Conservation (phyloP, 2,888 invertebrate genomes). For the Bombylius major region DNA sequence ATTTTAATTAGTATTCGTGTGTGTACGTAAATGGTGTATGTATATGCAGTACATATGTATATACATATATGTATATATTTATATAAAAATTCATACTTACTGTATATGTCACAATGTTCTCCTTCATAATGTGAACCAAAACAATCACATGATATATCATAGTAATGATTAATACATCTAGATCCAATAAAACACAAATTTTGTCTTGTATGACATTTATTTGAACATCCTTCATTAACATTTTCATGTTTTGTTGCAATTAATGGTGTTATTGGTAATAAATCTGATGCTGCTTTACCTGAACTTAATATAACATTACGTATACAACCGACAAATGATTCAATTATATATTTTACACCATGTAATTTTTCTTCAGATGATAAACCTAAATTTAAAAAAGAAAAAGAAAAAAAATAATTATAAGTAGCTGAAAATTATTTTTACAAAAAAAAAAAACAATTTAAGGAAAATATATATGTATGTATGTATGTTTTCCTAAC, state of each 20-base stretch:
- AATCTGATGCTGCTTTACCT: conserved; percentile 72
- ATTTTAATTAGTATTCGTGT: too few relatives aligned
- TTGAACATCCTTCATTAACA: conserved; percentile 76
- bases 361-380: conserved; percentile 80
- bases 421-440: not conserved
- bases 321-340: conserved; percentile 86
- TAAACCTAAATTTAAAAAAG: conserved; percentile 43
- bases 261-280: conserved; percentile 66
- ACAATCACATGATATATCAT: conserved; percentile 80
- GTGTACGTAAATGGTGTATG: too few relatives aligned
- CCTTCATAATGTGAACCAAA: conserved; percentile 88
- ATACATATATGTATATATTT: too few relatives aligned
- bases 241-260: conserved; percentile 82
- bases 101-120: conserved; percentile 79
- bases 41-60: too few relatives aligned
- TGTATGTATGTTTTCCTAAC: too few relatives aligned
- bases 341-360: conserved; percentile 84
- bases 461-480: not conserved
- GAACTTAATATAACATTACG: conserved; percentile 75
- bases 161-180: conserved; percentile 83
- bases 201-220: conserved; percentile 67
- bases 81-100: conserved; percentile 41
- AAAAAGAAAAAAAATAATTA: not conserved
- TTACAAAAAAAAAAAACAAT: not conserved
- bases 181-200: conserved; percentile 82